Evolutionary conservation across 2,888 invertebrate genomes (phyloP).

Genomic region (Ferdinandea cuprea): DNA sequence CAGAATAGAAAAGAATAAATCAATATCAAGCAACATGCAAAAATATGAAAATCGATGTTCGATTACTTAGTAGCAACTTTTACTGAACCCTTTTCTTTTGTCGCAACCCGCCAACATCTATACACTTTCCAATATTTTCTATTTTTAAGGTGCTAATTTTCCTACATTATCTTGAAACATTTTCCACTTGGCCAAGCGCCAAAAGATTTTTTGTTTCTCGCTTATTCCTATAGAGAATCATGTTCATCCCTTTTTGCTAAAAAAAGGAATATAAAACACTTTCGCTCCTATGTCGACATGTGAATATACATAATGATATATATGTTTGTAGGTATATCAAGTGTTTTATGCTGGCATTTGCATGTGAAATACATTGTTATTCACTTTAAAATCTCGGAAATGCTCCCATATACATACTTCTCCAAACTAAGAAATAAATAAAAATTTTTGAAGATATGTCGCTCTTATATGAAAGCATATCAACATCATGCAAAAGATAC

Average conservation of each 20-base stretch:
- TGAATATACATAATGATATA: background rate
- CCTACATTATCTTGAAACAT: constrained; percentile 55
- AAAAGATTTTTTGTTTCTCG: constrained; percentile 42
- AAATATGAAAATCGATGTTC: constrained; percentile 46
- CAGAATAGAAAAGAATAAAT: constrained; percentile 9
- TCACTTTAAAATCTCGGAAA: constrained; percentile 19
- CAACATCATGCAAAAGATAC: constrained; percentile 6
- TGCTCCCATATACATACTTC: background rate
- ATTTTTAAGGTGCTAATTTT: constrained; percentile 63
- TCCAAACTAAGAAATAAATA: constrained; percentile 4
- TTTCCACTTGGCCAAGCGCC: constrained; percentile 61
- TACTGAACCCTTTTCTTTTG: constrained; percentile 8
- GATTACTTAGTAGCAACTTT: constrained; percentile 17
- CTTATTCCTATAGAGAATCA: constrained; percentile 2
- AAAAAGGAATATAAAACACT: constrained; percentile 12
- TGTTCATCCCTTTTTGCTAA: constrained; percentile 4
- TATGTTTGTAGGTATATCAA: constrained; percentile 11
- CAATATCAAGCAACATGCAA: constrained; percentile 35
- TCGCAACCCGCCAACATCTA: background rate
- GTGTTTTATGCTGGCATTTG: constrained; percentile 19
- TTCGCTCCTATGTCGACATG: no score
- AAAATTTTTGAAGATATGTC: background rate
- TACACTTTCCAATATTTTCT: constrained; percentile 40
- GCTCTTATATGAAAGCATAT: constrained; percentile 2
- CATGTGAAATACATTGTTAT: constrained; percentile 33